phyloP scores from a whole-genome alignment of 2,888 invertebrate genomes.

The Oscheius myriophilus region DNA sequence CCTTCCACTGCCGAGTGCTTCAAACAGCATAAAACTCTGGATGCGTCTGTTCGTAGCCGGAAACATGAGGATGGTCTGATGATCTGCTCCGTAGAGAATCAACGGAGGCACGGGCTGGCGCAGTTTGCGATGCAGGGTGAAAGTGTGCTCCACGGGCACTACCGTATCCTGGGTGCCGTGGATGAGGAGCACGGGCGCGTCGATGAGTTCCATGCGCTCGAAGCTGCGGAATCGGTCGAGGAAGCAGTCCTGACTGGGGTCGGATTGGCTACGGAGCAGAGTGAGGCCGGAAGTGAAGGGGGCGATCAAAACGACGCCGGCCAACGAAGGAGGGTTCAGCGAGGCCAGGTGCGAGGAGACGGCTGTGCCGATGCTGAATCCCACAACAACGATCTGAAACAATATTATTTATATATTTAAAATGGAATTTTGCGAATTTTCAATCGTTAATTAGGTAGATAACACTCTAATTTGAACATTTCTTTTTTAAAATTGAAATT shows the following conservation, averaged over 20 bases:
- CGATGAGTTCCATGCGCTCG: conserved; percentile 53
- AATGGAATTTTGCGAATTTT: too few species aligned
- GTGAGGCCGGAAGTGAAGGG: conserved; percentile 61
- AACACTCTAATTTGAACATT: too few species aligned
- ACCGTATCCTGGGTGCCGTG: conserved; percentile 58
- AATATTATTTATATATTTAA: too few species aligned
- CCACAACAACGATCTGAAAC: conserved; percentile 61
- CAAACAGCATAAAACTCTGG: conserved; percentile 1
- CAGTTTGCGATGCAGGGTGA: conserved; percentile 34
- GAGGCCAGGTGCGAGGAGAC: conserved; percentile 60
- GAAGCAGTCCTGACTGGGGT: conserved; percentile 32
- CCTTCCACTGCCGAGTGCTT: background rate
- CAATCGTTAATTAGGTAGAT: too few species aligned
- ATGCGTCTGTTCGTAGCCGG: conserved; percentile 4
- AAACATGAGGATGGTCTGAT: conserved; percentile 50
- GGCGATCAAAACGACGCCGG: conserved; percentile 61
- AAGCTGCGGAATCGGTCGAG: conserved; percentile 11
- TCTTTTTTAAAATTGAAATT: too few species aligned
- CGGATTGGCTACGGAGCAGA: conserved; percentile 35
- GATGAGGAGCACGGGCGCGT: conserved; percentile 56
- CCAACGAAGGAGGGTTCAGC: conserved; percentile 42
- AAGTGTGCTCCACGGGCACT: conserved; percentile 37
- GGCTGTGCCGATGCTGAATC: conserved; percentile 64
- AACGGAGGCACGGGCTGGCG: conserved; percentile 43
- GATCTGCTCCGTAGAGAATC: conserved; percentile 54